Conservation (phyloP, 2,113 vertebrate genomes). For the Engystomops pustulosus region DNA sequence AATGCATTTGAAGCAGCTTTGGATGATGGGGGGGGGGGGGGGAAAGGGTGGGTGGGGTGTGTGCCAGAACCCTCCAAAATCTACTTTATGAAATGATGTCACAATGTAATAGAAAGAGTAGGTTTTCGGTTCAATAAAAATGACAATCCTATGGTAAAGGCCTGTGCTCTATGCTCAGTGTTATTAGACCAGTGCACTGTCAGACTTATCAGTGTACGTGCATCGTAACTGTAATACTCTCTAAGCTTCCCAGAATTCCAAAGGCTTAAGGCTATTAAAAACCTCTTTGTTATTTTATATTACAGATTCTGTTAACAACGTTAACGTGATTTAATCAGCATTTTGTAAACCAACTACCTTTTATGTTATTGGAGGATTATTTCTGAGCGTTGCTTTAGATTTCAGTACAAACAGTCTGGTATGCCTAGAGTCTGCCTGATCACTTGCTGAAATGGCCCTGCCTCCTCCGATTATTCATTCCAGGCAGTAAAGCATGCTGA, state of each 20-base stretch:
- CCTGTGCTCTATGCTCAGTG: not conserved
- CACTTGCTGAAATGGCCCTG: conserved; percentile 6
- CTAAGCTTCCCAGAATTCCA: conserved; percentile 63
- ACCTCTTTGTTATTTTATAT: conserved; percentile 64
- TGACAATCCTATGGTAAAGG: no score
- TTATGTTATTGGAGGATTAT: conserved; percentile 62
- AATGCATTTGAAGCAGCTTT: no score
- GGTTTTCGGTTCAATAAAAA: no score
- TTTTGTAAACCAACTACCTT: conserved; percentile 52
- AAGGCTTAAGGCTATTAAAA: conserved; percentile 64
- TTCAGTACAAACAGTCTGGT: conserved; percentile 29
- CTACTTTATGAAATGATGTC: no score
- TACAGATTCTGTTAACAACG: conserved; percentile 64
- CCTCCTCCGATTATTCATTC: conserved; percentile 21
- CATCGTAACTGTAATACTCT: conserved; percentile 60
- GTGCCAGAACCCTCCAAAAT: no score
- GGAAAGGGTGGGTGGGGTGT: no score
- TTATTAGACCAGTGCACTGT: conserved; percentile 52
- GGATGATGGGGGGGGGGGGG: no score
- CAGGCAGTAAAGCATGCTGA: conserved; percentile 22
- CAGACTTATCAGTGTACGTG: conserved; percentile 54
- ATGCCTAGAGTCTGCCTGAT: not conserved
- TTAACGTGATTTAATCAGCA: conserved; percentile 61
- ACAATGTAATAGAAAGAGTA: no score
- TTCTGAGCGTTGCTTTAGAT: conserved; percentile 36